Percentiles rank a stretch among this genome's conserved stretches.
These are phyloP conservation scores for Drosophila melanosoma DNA, from an alignment of 2,888 invertebrate genomes.

Conservation along the genomic window DNA sequence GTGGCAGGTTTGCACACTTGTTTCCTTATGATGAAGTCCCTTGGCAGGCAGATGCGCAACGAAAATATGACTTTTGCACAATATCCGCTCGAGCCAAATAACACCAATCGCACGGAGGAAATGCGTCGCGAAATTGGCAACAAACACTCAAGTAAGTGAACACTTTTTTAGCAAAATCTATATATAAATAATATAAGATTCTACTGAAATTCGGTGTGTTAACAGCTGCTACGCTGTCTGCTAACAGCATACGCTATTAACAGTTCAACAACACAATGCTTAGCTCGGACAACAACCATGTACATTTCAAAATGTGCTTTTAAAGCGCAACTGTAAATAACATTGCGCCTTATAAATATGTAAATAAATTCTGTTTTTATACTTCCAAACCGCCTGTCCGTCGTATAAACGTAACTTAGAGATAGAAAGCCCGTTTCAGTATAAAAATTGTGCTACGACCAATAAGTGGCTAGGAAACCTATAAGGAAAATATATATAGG, in stretches of 20 bases:
- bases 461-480: background rate
- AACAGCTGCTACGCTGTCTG: background rate
- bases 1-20: constrained; percentile 91
- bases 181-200: background rate
- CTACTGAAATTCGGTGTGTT: background rate
- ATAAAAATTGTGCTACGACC: background rate
- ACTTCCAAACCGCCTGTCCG: too few relatives aligned
- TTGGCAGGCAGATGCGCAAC: constrained; percentile 87
- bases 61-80: constrained; percentile 84
- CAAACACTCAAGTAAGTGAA: constrained; percentile 90
- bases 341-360: background rate
- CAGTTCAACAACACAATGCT: constrained; percentile 34
- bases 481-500: too few relatives aligned
- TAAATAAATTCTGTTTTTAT: background rate
- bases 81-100: constrained; percentile 80
- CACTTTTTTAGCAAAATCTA: background rate
- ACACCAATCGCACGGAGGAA: constrained; percentile 88
- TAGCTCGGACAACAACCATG: constrained; percentile 56
- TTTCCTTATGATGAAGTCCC: constrained; percentile 90
- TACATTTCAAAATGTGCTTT: constrained; percentile 26
- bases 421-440: background rate
- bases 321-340: constrained; percentile 1
- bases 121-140: constrained; percentile 88
- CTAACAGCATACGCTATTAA: constrained; percentile 24
- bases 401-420: too few relatives aligned